These are phyloP conservation scores for Cryptoblepharus egeriae DNA, from an alignment of 2,797 vertebrate genomes.

Conservation along the genomic window DNA sequence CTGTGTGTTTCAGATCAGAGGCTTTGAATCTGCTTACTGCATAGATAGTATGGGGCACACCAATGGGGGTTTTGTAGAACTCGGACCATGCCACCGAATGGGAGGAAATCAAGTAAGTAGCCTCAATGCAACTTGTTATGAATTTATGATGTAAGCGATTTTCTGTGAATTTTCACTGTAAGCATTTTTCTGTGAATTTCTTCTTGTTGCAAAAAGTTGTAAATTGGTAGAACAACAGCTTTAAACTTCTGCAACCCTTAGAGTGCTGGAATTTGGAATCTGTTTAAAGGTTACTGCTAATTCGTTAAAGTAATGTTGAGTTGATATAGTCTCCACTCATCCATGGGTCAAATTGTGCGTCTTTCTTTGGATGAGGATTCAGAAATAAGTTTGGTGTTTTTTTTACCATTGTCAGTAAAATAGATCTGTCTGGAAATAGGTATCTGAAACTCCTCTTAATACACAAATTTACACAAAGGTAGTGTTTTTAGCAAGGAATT, in stretches of 20 bases:
- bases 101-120: slow-evolving; percentile 94
- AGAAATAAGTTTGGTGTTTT: too few relatives aligned
- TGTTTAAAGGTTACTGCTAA: neutral
- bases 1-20: slow-evolving; percentile 84
- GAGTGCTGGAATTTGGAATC: neutral
- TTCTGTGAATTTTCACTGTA: neutral
- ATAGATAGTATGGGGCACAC: slow-evolving; percentile 98
- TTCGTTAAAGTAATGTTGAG: neutral
- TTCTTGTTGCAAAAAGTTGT: neutral
- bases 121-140: neutral
- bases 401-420: too few relatives aligned
- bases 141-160: neutral
- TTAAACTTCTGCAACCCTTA: neutral
- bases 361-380: too few relatives aligned
- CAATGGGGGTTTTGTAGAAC: slow-evolving; percentile 91
- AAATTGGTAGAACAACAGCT: neutral
- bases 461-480: too few relatives aligned
- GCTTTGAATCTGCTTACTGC: slow-evolving; percentile 91
- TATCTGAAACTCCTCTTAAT: too few relatives aligned
- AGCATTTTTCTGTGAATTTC: neutral
- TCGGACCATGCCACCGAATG: slow-evolving; percentile 97
- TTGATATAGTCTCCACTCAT: neutral
- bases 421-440: too few relatives aligned
- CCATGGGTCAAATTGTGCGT: too few relatives aligned
- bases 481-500: too few relatives aligned